A percentile compares a stretch with the other conserved stretches of the same genome.
Conservation (phyloP, 2,797 vertebrate genomes). For the Sparus aurata region DNA sequence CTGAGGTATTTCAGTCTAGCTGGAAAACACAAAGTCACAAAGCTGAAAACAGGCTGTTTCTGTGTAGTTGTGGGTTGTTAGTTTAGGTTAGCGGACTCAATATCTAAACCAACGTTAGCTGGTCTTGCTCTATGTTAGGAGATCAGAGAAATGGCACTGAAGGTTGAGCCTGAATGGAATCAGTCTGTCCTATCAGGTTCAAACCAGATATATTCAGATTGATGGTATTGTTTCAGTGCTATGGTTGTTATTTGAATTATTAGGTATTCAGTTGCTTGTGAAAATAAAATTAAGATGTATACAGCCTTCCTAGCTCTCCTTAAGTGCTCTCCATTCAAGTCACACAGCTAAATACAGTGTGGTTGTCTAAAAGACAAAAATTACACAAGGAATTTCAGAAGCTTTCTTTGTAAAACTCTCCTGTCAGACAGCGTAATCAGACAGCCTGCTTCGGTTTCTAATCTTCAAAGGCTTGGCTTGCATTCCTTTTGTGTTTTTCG, state of each 20-base stretch:
- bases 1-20: too few relatives aligned
- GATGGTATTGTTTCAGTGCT: neutral
- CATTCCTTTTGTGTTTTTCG: constrained; percentile 72
- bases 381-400: constrained; percentile 2
- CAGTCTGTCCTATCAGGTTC: neutral
- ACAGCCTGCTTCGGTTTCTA: constrained; percentile 67
- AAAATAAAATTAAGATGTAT: neutral
- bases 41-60: too few relatives aligned
- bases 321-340: neutral
- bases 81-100: too few relatives aligned
- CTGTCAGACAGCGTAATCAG: constrained; percentile 57
- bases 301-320: neutral
- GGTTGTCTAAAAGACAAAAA: constrained; percentile 2
- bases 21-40: too few relatives aligned
- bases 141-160: too few relatives aligned
- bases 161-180: neutral
- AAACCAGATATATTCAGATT: neutral
- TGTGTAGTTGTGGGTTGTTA: too few relatives aligned
- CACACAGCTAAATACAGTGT: constrained; percentile 27
- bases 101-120: too few relatives aligned
- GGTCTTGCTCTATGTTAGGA: too few relatives aligned
- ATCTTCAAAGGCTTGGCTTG: constrained; percentile 73
- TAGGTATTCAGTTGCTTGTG: neutral
- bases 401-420: constrained; percentile 34
- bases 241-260: neutral